Base-by-base conservation (phyloP, 2,888 invertebrate genomes). In the Agrotis clavis region DNA sequence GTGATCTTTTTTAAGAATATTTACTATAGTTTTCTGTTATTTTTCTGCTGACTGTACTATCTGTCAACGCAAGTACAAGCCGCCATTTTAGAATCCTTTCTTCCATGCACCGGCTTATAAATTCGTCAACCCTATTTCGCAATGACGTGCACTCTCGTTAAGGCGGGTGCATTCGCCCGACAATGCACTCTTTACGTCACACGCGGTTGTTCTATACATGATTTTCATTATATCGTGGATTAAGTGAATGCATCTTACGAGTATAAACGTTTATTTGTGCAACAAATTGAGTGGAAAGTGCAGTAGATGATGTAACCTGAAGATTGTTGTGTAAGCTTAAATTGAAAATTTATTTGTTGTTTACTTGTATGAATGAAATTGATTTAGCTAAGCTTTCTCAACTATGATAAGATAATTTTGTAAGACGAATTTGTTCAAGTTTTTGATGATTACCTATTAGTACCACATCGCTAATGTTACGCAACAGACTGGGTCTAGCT, bases 101-200 rank as follows among this genome's bases (percentile, higher is more conserved):
- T n/a, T n/a, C n/a, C n/a, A n/a, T n/a, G n/a, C n/a, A n/a, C n/a
- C n/a, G n/a, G n/a, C n/a, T n/a, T n/a, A n/a, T n/a, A n/a, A n/a
- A n/a, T 6, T 53, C 4, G 25, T 13, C 82, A 83, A 51, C 83
- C 83, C 80, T 83, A 71, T 18, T 19, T 4, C 5, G 13, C 9
- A 68, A 62, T 69, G 67, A 81, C 25, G 77, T 70, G 71, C 67
- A 77, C 71, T 76, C 65, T 56, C 50, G 51, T 66, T 74, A 71
- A 70, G 21, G 71, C 74, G 59, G 71, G 60, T 84, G 81, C 86
- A 85, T 80, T 84, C 72, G 77, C 70, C 72, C 68, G 66, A 62
- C 66, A 63, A 41, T 67, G 67, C 53, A 65, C 60, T 63, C 51
- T n/a, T 85, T 85, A 71, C 83, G 68, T 76, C 77, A 85, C 11